Evolutionary conservation across 2,113 vertebrate genomes (phyloP).

Genomic region (Oostethus manadensis): DNA sequence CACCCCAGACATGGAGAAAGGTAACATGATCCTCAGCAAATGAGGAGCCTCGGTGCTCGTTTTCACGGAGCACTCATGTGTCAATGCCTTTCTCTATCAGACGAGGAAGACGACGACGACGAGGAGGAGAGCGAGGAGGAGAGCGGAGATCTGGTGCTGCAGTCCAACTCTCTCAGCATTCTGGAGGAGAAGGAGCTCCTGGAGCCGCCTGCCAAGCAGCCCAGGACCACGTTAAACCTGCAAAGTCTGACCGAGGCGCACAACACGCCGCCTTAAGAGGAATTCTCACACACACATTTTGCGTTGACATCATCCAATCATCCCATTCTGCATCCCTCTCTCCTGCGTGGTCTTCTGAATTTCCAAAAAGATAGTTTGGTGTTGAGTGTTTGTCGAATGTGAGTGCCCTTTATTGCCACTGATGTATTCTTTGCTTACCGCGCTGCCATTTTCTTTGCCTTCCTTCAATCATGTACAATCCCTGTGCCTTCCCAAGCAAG

Average conservation of each 20-base stretch:
- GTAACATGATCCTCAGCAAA: constrained; percentile 45
- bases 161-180: constrained; percentile 58
- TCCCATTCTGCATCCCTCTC: constrained; percentile 5
- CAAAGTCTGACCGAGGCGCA: constrained; percentile 35
- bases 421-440: constrained; percentile 15
- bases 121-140: constrained; percentile 88
- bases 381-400: constrained; percentile 11
- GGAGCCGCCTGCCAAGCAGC: constrained; percentile 80
- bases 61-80: neutral
- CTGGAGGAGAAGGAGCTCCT: constrained; percentile 64
- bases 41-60: neutral
- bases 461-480: constrained; percentile 18
- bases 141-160: constrained; percentile 75
- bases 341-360: constrained; percentile 19
- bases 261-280: constrained; percentile 32
- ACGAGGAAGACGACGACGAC: constrained; percentile 81
- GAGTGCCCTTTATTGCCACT: constrained; percentile 30
- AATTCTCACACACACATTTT: neutral
- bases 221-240: constrained; percentile 67
- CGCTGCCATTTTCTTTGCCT: constrained; percentile 22
- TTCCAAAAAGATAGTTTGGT: constrained; percentile 6
- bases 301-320: constrained; percentile 28
- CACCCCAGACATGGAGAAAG: constrained; percentile 81
- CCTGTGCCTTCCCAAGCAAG: constrained; percentile 50
- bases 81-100: constrained; percentile 28